Conservation (phyloP, 2,113 vertebrate genomes). For the Gulo gulo region DNA sequence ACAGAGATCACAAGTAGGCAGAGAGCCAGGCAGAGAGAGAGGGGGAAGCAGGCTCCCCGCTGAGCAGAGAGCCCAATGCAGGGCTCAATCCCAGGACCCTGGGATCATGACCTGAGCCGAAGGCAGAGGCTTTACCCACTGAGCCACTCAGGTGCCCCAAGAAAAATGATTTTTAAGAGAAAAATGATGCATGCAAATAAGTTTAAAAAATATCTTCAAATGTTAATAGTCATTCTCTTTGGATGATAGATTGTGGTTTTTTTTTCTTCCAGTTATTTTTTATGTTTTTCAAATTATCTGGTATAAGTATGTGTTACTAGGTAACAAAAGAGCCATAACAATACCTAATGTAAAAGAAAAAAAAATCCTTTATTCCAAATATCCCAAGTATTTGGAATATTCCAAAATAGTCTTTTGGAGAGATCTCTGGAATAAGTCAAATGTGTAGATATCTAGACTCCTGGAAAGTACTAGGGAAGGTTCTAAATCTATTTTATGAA, state of each 20-base stretch:
- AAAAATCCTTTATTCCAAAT: background rate
- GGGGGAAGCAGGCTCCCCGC: too few species aligned
- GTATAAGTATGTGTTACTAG: background rate
- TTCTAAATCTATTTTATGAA: conserved; percentile 17
- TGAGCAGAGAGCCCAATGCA: too few species aligned
- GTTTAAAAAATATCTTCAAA: background rate
- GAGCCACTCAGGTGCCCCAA: background rate
- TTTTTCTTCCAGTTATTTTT: background rate
- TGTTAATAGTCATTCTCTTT: background rate
- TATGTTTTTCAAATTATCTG: background rate
- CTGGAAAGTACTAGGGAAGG: background rate
- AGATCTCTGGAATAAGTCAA: background rate
- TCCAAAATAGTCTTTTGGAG: background rate
- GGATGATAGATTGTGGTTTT: background rate
- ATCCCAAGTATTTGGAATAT: background rate
- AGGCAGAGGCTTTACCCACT: too few species aligned
- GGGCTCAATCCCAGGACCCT: too few species aligned
- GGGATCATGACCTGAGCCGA: too few species aligned
- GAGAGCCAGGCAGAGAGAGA: too few species aligned
- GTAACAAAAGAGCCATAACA: background rate
- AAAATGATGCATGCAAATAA: background rate
- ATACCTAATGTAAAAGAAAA: background rate
- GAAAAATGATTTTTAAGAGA: background rate
- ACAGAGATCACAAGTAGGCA: too few species aligned
- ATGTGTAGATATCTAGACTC: background rate